Evolutionary conservation across 1,140 invertebrate species (phyloP).

Genomic region (Triops cancriformis): DNA sequence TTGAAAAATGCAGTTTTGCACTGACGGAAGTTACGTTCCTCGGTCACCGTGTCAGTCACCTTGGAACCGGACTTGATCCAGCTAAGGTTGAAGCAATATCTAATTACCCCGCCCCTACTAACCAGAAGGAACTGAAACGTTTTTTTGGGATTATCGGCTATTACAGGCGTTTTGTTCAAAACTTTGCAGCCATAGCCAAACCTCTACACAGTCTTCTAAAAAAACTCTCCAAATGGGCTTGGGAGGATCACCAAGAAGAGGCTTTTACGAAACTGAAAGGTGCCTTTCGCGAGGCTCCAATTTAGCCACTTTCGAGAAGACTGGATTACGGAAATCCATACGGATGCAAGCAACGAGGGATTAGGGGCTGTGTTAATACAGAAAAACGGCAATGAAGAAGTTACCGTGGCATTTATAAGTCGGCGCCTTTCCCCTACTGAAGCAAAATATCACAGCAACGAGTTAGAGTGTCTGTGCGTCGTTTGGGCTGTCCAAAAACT

Average conservation of each 20-base stretch:
- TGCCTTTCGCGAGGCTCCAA: slow-evolving; percentile 1
- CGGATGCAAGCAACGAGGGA: background rate
- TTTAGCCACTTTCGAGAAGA: slow-evolving; percentile 11
- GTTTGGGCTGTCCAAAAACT: no score
- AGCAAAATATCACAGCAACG: slow-evolving; percentile 35
- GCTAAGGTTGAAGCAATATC: slow-evolving; percentile 26
- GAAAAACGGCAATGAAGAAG: background rate
- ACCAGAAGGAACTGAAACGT: background rate
- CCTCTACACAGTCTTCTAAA: slow-evolving; percentile 33
- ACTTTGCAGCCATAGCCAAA: slow-evolving; percentile 35
- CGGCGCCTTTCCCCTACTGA: background rate
- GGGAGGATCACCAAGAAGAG: background rate
- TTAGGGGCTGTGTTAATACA: slow-evolving; percentile 21
- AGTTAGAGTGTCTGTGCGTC: slow-evolving; percentile 42
- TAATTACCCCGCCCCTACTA: slow-evolving; percentile 25
- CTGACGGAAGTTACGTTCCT: background rate
- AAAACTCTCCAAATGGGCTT: slow-evolving; percentile 26
- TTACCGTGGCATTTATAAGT: slow-evolving; percentile 9
- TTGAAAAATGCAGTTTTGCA: no score
- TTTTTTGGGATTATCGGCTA: slow-evolving; percentile 34
- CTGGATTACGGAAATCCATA: no score
- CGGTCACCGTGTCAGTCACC: slow-evolving; percentile 24
- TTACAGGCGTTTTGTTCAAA: slow-evolving; percentile 39
- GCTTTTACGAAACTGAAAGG: no score
- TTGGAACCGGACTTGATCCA: slow-evolving; percentile 24